Evolutionary conservation across 2,888 invertebrate genomes (phyloP).

Genomic region (Cyclophora albipunctata): DNA sequence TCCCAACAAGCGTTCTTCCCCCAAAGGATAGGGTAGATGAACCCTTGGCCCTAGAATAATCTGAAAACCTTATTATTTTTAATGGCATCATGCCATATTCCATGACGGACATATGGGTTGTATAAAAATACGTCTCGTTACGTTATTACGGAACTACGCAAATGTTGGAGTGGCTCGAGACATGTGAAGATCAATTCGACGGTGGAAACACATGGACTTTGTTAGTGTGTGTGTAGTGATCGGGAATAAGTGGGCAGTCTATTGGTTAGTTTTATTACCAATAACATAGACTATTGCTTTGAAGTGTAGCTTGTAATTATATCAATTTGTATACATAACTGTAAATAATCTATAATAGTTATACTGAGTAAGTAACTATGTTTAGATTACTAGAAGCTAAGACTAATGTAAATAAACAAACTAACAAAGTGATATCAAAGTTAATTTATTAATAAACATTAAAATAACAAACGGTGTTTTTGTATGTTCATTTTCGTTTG

Average conservation of each 20-base stretch:
- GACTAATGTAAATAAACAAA: too few relatives aligned
- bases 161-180: slow-evolving; percentile 31
- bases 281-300: too few relatives aligned
- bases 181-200: neutral
- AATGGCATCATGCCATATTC: slow-evolving; percentile 66
- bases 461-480: neutral
- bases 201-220: too few relatives aligned
- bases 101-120: slow-evolving; percentile 48
- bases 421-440: too few relatives aligned
- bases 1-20: slow-evolving; percentile 58
- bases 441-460: neutral
- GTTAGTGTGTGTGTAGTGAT: too few relatives aligned
- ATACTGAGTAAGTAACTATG: too few relatives aligned
- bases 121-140: slow-evolving; percentile 55
- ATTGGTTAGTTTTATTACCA: too few relatives aligned
- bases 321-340: too few relatives aligned
- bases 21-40: slow-evolving; percentile 56
- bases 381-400: too few relatives aligned
- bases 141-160: slow-evolving; percentile 43
- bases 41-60: slow-evolving; percentile 24
- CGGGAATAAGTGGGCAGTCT: too few relatives aligned
- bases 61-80: slow-evolving; percentile 31
- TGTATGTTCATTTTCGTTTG: neutral
- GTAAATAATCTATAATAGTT: too few relatives aligned
- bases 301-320: too few relatives aligned